Base-by-base conservation (phyloP, 2,888 invertebrate species). In the Lomographa bimaculata region DNA sequence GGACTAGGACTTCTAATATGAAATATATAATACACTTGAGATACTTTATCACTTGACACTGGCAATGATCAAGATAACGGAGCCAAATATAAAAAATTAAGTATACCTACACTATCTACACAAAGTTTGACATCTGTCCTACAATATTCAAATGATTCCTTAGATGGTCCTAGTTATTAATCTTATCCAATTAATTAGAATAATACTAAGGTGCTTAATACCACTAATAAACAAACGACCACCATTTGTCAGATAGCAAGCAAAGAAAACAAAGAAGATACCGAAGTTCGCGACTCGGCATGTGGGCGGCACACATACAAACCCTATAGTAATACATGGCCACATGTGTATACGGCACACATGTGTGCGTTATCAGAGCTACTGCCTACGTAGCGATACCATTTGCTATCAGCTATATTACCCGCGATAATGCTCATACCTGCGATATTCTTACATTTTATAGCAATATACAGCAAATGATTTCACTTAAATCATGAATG, bases 201-300 rank as follows among this genome's bases (percentile, higher is more conserved):
- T n/a, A n/a, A n/a, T n/a, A n/a, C n/a, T n/a, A 54, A 56, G 51
- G 51, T 46, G 42, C 47, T 54, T 48, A 60, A 64, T 64, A 65
- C 56, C 57, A 60, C 57, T 55, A 75, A 73, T 70, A 72, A 72
- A 76, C 75, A 68, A 78, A 71, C 64, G 64, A 62, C 45, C 26
- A 45, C 59, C 64, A 74, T 68, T 71, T 66, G 65, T 59, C 65
- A 74, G 70, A 79, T 73, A 79, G 65, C 61, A 57, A 57, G 62
- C 64, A 69, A 75, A 78, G 73, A 79, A 80, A 82, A 83, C 78
- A 83, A 77, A 79, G 73, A n/a, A 79, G 64, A 72, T 77, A 74
- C 68, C 66, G 21, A 36, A 42, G 36, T 32, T 26, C 59, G 57
- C 48, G 53, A 59, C 60, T 63, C 68, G 71, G 67, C 70, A 60